Base-by-base conservation (phyloP, 2,888 invertebrate genomes). In the Osmoderma eremita region DNA sequence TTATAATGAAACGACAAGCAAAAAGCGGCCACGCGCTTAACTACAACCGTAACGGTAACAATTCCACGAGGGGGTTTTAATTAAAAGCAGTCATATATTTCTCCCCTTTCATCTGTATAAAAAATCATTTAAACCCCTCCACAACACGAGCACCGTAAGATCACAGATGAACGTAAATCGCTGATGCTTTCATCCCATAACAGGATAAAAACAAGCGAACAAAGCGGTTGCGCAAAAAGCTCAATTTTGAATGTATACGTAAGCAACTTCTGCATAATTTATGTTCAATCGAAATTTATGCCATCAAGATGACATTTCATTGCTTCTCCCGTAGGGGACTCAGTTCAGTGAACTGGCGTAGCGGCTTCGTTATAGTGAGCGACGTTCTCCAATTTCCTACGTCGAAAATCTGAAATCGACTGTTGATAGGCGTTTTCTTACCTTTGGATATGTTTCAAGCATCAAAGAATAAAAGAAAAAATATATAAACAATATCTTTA, bases 271-370 rank as follows among this genome's bases (percentile, higher is more conserved):
- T 48, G 48, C 48, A 48, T 48, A 48, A 48, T 48, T 48, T 48
- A 48, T 48, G 48, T 48, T 20, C 48, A 48, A 48, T 48, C 48
- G 48, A 48, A 48, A 48, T 48, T 48, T 48, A 20, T 48, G 48
- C 48, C 20, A 20, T 20, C 20, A 20, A 20, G 20, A 17, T 48
- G 18, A 48, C 48, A 20, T 48, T 17, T 45, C 17, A 20, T 48
- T 20, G 8, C 30, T 30, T 30, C 10, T 10, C 30, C 30, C 30
- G 5, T 5, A 30, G 30, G 30, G 30, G 30, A 30, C 10, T 30
- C 30, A 30, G 30, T 30, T 30, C 30, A 10, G 30, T 1, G 30
- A 30, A 30, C 30, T 30, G 30, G 6, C 30, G 30, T 30, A 30
- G 30, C 30, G 10, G 30, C 10, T 8, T 30, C 30, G 10, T 30